These are phyloP conservation scores for Ceratotherium simum DNA, from an alignment of 2,113 vertebrate genomes.

Conservation along the genomic window DNA sequence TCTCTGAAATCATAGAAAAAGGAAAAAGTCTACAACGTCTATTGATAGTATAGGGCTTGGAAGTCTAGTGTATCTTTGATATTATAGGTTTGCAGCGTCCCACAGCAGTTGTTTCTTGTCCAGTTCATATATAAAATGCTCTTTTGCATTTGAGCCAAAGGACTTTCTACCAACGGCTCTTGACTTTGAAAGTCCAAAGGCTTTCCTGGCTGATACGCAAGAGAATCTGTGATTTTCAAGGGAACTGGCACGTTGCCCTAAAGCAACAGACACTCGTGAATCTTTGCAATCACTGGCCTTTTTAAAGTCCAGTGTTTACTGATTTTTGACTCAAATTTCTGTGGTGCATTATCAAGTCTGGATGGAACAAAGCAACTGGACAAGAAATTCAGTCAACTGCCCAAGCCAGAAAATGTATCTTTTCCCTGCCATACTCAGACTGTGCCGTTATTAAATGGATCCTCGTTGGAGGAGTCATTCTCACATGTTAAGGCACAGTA, in stretches of 20 bases:
- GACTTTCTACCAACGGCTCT: neutral
- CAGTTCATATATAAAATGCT: neutral
- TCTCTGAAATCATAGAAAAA: neutral
- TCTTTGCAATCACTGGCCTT: neutral
- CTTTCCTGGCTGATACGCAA: neutral
- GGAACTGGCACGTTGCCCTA: neutral
- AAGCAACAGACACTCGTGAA: neutral
- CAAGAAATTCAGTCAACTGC: conserved; percentile 19
- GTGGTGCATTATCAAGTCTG: neutral
- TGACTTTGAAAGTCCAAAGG: neutral
- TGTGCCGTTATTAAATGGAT: neutral
- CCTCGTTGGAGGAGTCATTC: neutral
- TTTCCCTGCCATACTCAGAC: neutral
- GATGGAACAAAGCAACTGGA: neutral
- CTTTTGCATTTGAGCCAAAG: conserved; percentile 4
- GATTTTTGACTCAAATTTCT: neutral
- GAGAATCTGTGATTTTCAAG: neutral
- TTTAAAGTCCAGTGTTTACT: neutral
- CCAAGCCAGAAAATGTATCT: neutral
- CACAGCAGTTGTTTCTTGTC: neutral
- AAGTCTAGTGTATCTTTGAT: neutral
- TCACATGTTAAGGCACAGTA: neutral
- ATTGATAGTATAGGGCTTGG: neutral
- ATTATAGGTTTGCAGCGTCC: neutral
- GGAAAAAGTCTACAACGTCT: neutral